Base-by-base conservation (phyloP, 2,113 vertebrate species). In the Chitala chitala region DNA sequence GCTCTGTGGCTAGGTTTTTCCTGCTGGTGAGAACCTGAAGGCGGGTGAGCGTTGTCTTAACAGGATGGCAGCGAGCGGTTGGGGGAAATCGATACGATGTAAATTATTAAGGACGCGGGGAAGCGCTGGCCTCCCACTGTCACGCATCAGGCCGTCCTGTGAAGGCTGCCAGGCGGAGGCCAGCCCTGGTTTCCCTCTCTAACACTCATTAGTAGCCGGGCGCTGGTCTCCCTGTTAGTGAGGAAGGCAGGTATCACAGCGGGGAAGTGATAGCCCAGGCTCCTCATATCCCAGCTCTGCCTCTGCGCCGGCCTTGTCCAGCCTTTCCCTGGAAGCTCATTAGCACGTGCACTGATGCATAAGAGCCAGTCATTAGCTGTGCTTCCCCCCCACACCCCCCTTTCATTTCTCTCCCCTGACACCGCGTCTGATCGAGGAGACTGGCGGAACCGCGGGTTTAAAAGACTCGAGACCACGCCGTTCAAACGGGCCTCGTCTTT, bases 301-400 rank as follows among this genome's bases (percentile, higher is more conserved):
- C 92, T 94, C 90, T 89, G 91, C 92, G 92, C 93, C 86, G 93
- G 92, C 92, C 95, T 91, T 92, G 91, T 94, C 82, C 94, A 95
- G 93, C 93, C 93, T 94, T 92, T 95, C 92, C 94, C 94, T 96
- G 94, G 95, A 96, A 98, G 97, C 97, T 99, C 97, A 98, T 99
- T 99, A 99, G 97, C 94, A 98, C 92, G 93, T 92, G 94, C 95
- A 96, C 92, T 95, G 96, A 99, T 98, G 96, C 97, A 98, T 98
- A 97, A 98, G 95, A 98, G 94, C 95, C 96, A 94, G 94, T 98
- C 95, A 99, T 99, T 98, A 98, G 94, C 93, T 93, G 91, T 92
- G 91, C 92, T 93, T 94, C 92, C 86, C 86, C 71, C 40, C 61
- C 56, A 29, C 38, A 92, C 91, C 72, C 46, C 54, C 26, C 64